phyloP scores from a whole-genome alignment of 2,113 vertebrate genomes.

The Cyprinodon variegatus region DNA sequence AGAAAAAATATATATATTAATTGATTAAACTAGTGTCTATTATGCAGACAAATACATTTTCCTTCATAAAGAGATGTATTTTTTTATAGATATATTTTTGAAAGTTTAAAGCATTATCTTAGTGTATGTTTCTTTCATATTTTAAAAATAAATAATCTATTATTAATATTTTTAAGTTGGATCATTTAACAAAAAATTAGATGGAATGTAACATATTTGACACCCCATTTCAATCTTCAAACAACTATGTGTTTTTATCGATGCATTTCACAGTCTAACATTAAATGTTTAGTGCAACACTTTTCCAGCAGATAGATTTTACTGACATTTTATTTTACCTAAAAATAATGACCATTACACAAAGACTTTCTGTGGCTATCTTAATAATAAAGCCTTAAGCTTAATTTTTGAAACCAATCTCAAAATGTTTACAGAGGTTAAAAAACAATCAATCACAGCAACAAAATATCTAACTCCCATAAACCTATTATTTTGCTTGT shows the following conservation, averaged over 20 bases:
- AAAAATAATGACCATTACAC: neutral
- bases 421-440: neutral
- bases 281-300: neutral
- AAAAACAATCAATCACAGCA: conserved; percentile 6
- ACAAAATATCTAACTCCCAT: conserved; percentile 16
- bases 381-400: neutral
- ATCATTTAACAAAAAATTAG: neutral
- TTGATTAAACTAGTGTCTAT: too few species aligned
- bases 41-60: too few species aligned
- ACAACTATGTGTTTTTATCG: neutral
- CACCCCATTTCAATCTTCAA: neutral
- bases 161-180: neutral
- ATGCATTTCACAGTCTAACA: neutral
- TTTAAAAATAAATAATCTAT: too few species aligned
- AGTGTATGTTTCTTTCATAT: too few species aligned
- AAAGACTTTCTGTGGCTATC: neutral
- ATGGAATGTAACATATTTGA: neutral
- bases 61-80: neutral
- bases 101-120: too few species aligned
- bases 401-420: neutral
- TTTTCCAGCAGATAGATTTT: neutral
- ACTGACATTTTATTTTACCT: neutral
- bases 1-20: neutral
- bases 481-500: conserved; percentile 46
- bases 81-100: neutral